Percentiles rank a stretch among this genome's conserved stretches.
These are phyloP conservation scores for Podarcis siculus DNA, from an alignment of 2,797 vertebrate genomes.

Conservation along the genomic window DNA sequence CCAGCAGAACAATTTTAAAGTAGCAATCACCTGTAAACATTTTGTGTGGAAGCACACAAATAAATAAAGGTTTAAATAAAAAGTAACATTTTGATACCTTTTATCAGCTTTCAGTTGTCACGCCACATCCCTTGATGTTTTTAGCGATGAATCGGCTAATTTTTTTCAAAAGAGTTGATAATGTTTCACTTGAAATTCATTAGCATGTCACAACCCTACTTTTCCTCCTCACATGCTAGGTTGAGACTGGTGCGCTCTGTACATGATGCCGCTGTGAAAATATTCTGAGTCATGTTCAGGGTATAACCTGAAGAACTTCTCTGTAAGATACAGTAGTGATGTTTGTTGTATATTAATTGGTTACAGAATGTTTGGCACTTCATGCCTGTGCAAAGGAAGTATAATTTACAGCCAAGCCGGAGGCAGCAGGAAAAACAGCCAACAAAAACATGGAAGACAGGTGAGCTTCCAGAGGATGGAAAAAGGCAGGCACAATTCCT, in stretches of 20 bases:
- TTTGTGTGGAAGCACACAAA: not conserved
- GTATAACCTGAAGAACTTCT: not conserved
- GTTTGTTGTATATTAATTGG: constrained; percentile 14
- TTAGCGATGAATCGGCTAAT: not conserved
- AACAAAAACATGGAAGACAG: constrained; percentile 37
- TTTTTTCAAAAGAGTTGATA: not conserved
- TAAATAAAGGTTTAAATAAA: not conserved
- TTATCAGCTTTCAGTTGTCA: not conserved
- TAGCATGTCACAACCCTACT: not conserved
- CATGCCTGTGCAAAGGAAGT: not conserved
- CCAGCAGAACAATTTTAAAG: not conserved
- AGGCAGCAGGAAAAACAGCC: constrained; percentile 8
- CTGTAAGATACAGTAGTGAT: not conserved
- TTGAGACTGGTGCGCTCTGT: not conserved
- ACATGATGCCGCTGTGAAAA: not conserved
- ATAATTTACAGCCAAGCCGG: constrained; percentile 14
- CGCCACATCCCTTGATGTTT: not conserved
- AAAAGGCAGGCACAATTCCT: not conserved
- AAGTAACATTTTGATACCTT: not conserved
- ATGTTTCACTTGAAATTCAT: not conserved
- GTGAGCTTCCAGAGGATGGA: constrained; percentile 20
- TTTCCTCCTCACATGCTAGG: not conserved
- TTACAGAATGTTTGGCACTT: constrained; percentile 28
- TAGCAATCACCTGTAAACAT: not conserved
- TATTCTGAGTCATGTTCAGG: not conserved